phyloP scores from a whole-genome alignment of 2,113 vertebrate species.

The Myiozetetes cayanensis region DNA sequence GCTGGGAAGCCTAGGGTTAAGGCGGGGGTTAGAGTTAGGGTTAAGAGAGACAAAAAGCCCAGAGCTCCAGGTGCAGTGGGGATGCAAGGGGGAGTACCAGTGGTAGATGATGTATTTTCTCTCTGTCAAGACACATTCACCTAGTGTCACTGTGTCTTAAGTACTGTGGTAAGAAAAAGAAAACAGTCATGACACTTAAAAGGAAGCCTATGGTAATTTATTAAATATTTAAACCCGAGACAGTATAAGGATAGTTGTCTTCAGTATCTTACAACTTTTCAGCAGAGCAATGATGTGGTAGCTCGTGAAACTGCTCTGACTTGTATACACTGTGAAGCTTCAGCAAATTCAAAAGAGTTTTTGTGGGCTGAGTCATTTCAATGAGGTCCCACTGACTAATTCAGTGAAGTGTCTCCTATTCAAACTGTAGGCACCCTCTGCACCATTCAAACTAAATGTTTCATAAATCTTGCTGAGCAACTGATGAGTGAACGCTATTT shows the following conservation, averaged over 20 bases:
- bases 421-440: not conserved
- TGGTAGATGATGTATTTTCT: not conserved
- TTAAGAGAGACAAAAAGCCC: not conserved
- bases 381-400: not conserved
- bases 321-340: not conserved
- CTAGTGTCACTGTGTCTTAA: fast-evolving
- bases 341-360: not conserved
- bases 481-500: not conserved
- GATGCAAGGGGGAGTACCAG: not conserved
- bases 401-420: not conserved
- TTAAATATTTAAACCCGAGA: not conserved
- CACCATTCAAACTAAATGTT: not conserved
- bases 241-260: not conserved
- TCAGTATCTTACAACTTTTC: not conserved
- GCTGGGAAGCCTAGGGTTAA: not conserved
- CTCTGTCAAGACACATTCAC: not conserved
- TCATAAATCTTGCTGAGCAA: not conserved
- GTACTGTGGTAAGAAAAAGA: not conserved
- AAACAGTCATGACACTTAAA: not conserved
- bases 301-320: not conserved
- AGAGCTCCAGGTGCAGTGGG: not conserved
- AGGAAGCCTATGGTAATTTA: not conserved
- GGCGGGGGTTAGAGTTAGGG: not conserved
- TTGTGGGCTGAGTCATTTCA: not conserved
- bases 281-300: not conserved